Percentiles rank a stretch among this genome's conserved stretches.
phyloP scores from a whole-genome alignment of 2,797 vertebrate genomes.

The Hemibagrus guttatus region DNA sequence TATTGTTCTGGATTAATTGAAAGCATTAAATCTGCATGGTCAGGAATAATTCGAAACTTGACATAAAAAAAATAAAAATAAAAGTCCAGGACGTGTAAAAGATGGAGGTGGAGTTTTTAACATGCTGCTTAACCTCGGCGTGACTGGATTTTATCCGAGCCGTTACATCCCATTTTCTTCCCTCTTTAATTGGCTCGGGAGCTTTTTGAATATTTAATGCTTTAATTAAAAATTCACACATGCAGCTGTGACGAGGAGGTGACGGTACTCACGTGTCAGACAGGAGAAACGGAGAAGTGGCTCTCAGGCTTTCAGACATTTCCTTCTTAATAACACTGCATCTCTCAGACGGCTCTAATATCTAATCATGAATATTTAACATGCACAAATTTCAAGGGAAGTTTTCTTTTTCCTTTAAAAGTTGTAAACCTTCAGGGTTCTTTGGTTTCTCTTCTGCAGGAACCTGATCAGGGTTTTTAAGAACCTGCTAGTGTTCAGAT shows the following conservation, averaged over 20 bases:
- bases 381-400: neutral
- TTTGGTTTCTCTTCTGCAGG: neutral
- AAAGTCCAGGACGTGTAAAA: neutral
- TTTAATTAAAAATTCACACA: conserved; percentile 10
- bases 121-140: neutral
- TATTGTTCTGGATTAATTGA: neutral
- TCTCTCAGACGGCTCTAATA: neutral
- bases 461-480: neutral
- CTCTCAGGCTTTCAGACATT: neutral
- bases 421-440: neutral
- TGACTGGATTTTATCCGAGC: neutral
- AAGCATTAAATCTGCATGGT: neutral
- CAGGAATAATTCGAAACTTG: neutral
- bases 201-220: conserved; percentile 9
- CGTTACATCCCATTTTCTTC: neutral
- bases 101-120: neutral
- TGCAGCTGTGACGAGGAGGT: neutral
- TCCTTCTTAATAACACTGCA: too few species aligned
- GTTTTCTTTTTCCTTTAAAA: neutral
- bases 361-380: neutral
- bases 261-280: neutral
- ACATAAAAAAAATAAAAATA: neutral
- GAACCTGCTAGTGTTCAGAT: neutral
- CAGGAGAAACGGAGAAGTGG: neutral
- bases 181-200: neutral